Evolutionary conservation across 2,113 vertebrate genomes (phyloP), one percentile per base, ranked within the genome.

Genomic region (Ciconia boyciana): DNA sequence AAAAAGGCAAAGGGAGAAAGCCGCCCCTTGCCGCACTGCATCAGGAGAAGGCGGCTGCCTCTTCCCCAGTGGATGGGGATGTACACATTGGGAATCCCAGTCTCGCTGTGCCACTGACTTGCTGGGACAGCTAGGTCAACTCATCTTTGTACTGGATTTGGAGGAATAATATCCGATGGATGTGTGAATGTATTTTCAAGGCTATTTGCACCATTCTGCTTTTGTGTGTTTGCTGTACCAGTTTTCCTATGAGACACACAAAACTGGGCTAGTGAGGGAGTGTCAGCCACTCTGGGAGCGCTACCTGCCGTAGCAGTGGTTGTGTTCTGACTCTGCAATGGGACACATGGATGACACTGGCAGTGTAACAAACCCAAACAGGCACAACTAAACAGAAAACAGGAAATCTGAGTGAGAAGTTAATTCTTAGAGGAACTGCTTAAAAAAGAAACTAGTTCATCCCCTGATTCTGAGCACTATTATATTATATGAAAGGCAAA

Each of bases 251-350:
- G 13, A 41, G n/a, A n/a, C 11, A 18, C 29, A 21, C 15, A 75
- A 51, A 68, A 25, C 24, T 5, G 4, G 29, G 19, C 51, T 74
- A 13, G 22, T 20, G 18, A 71, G 44, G 22, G 25, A 29, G 14
- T 7, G 21, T 46, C 24, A 48, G 36, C 46, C 3, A 5, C 52
- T 52, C 31, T 62, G 29, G 11, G 22, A 68, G 10, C 0, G 1
- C 41, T 34, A 26, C 11, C 13, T 80, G 31, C 52, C 7, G 7
- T 14, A 22, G 24, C 48, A 58, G 36, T 10, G 22, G 10, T 13
- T 61, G n/a, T 36, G 10, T 58, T 25, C 39, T 54, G 36, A 21
- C 25, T 62, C 57, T 69, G 28, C 60, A 36, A 13, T 26, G 32
- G 64, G 69, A n/a, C 21, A 7, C 0, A 0, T 7, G 11, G 11